Evolutionary conservation across 2,888 invertebrate genomes (phyloP).

Genomic region (Nematopogon swammerdamellus): DNA sequence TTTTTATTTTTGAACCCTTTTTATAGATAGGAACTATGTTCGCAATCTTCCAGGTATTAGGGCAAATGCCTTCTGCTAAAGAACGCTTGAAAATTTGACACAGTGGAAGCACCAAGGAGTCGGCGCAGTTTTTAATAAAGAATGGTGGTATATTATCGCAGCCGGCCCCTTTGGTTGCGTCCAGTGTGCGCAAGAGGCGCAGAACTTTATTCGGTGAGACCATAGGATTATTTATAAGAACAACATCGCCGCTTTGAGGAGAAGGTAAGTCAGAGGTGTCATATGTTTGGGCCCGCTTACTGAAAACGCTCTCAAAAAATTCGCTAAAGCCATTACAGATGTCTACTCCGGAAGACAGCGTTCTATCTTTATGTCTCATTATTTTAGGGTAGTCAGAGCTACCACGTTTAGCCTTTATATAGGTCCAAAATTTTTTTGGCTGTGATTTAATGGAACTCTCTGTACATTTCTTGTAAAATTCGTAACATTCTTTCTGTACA

Average conservation of each 20-base stretch:
- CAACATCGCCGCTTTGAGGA: too few species aligned
- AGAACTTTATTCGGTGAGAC: not conserved
- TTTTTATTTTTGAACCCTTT: too few species aligned
- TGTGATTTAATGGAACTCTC: not conserved
- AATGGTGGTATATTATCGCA: too few species aligned
- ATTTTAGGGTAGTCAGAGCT: not conserved
- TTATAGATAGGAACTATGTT: too few species aligned
- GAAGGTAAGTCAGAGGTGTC: too few species aligned
- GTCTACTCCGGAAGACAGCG: not conserved
- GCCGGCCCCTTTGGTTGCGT: too few species aligned
- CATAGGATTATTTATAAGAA: not conserved
- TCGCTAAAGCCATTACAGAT: too few species aligned
- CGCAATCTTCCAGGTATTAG: not conserved
- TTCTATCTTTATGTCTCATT: not conserved
- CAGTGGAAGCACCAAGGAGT: too few species aligned
- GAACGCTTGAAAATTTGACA: too few species aligned
- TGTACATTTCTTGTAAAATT: not conserved
- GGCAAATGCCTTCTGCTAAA: too few species aligned
- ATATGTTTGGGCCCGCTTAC: not conserved
- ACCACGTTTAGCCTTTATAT: not conserved
- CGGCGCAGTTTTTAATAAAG: too few species aligned
- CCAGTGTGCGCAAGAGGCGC: too few species aligned
- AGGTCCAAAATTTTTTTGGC: slow-evolving; percentile 1
- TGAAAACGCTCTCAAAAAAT: slow-evolving; percentile 1
- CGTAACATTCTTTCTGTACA: not conserved